These are phyloP conservation scores for Biston betularia DNA, from an alignment of 2,888 invertebrate species.

Conservation along the genomic window DNA sequence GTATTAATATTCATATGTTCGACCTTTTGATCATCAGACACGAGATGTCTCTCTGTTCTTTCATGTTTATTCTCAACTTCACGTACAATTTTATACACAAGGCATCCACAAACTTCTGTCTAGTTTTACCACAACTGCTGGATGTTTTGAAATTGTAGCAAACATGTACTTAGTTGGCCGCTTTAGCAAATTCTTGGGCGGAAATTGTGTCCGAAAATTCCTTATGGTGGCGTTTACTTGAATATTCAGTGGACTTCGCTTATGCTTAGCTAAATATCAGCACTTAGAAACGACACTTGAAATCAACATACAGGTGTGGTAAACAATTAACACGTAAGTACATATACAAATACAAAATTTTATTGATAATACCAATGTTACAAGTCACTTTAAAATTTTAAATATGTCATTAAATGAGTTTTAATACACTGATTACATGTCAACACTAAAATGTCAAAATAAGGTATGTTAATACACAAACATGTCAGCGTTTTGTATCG, in stretches of 20 bases:
- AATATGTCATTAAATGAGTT: no score
- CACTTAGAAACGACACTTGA: background rate
- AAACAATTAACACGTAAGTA: no score
- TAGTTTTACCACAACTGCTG: slow-evolving; percentile 33
- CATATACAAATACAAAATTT: no score
- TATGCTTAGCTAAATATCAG: slow-evolving; percentile 1
- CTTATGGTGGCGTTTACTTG: slow-evolving; percentile 13
- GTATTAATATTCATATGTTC: background rate
- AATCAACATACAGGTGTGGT: no score
- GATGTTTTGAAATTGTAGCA: slow-evolving; percentile 32
- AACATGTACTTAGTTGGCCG: slow-evolving; percentile 26
- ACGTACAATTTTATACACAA: slow-evolving; percentile 32
- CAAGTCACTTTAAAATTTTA: no score
- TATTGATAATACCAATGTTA: no score
- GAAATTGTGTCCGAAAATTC: slow-evolving; percentile 34
- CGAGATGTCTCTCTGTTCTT: background rate
- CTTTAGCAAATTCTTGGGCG: slow-evolving; percentile 35
- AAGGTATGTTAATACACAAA: no score
- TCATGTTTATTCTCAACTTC: slow-evolving; percentile 1
- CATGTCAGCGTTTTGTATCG: no score
- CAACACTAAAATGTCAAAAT: no score
- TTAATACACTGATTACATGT: no score
- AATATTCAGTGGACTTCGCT: slow-evolving; percentile 5
- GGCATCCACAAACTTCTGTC: slow-evolving; percentile 30
- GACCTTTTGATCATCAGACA: background rate